Base-by-base conservation (phyloP, 2,113 vertebrate genomes). In the Caretta caretta region DNA sequence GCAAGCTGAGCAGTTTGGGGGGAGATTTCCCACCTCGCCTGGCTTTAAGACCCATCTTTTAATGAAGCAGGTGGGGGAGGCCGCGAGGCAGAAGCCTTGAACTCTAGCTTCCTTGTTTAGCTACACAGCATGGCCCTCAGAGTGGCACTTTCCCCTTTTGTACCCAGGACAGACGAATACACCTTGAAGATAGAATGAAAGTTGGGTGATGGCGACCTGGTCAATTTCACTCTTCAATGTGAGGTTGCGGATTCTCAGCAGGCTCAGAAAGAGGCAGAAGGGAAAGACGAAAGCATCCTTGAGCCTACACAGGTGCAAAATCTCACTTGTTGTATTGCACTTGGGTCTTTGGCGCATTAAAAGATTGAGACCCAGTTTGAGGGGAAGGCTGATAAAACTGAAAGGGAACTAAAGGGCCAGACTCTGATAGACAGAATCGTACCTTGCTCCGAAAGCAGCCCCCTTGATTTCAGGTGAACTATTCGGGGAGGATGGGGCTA, bases 341-440 rank as follows among this genome's bases (percentile, higher is more conserved):
- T 20, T 3, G 19, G 65, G 17, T 8, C 35, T 19, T 38, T 13
- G 35, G n/a, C 1, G 16, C 35, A 20, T 4, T 17, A 38, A 2
- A 8, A 69, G 35, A 69, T 14, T n/a, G 35, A 20, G 59, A n/a
- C 16, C 17, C 17, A 38, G 65, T n/a, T 3, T 35, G 65, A 8
- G 16, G 14, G 31, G 31, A 5, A 65, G n/a, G 65, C 19, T 4
- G 29, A 4, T n/a, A 14, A 2, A 31, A n/a, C n/a, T 10, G 65
- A n/a, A 69, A 38, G 14, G 17, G 35, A 69, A 31, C 29, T 35
- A 31, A 69, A 9, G 65, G 35, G 65, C 35, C 35, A 10, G 7
- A 20, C 35, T 20, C 35, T 10, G 65, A 69, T 13, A 5, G 27
- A 11, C 11, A 12, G 57, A 59, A 11, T 4, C 1, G 27, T 10